Base-by-base conservation (phyloP, 1,140 invertebrate species). In the Macrosteles quadrilineatus region DNA sequence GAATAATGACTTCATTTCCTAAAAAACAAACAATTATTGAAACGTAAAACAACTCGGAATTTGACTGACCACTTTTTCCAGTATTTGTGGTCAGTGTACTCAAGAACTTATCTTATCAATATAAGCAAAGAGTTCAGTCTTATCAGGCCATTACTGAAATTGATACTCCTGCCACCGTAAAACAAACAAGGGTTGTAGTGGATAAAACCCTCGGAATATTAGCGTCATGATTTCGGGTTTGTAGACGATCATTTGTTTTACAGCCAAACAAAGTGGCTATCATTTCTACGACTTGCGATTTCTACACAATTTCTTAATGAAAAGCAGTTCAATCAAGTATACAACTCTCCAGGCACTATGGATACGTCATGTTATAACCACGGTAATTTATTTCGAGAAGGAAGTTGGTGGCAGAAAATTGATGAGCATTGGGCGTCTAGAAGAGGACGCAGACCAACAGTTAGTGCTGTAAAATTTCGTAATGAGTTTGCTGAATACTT, bases 191-290 rank as follows among this genome's bases (percentile, higher is more conserved):
- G 17, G 76, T 78, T 70, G 76, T 81, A 21, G 78, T 84, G 2
- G 84, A 86, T 77, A 85, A 85, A 76, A 77, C 78, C 0, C 85
- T 86, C 76, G 83, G 83, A 14, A 84, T 85, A 67, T 71, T 85
- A 45, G 71, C 79, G 1, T 73, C 77, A 25, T 74, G 77, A 30
- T 84, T 81, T 74, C 73, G 80, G 73, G 75, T 83, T 50, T 81
- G 82, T 21, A 68, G 74, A 73, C 74, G 62, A 30, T 75, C 77
- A 32, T 77, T 80, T 6, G 30, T 72, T 47, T 53, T 80, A 30
- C 47, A 76, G 29, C 73, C 73, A 64, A 32, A 76, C 62, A 78
- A 68, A 67, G 75, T 73, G 0, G 6, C 72, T 47, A 21, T 66
- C 57, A 31, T 81, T 64, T 73, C 76, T 17, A 73, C 78, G 75